Conservation (phyloP, 2,797 vertebrate species). For the Pogoniulus pusillus region DNA sequence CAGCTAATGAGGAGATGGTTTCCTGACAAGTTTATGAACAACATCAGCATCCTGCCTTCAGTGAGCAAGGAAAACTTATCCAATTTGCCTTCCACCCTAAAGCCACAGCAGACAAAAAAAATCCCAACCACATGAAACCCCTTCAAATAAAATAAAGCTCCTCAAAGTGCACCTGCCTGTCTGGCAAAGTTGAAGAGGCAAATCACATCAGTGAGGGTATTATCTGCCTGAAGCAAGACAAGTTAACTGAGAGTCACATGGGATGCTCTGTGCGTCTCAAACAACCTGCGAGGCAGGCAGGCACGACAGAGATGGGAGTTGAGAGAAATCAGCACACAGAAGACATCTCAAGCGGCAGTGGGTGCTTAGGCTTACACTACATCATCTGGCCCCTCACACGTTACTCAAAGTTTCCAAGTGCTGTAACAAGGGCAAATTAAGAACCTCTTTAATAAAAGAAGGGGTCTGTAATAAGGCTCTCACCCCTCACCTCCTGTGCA, state of each 20-base stretch:
- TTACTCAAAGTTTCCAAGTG: background rate
- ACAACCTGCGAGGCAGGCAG: background rate
- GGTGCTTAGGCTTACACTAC: background rate
- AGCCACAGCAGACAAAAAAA: background rate
- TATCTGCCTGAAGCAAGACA: background rate
- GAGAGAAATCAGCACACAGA: background rate
- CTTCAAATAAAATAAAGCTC: conserved; percentile 13
- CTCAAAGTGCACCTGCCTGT: background rate
- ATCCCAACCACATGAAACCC: background rate
- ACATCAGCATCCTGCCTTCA: background rate
- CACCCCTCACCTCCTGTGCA: background rate
- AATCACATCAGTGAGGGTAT: background rate
- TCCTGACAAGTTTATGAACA: background rate
- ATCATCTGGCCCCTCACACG: background rate
- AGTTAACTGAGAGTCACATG: background rate
- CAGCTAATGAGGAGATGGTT: background rate
- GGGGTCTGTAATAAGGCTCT: background rate
- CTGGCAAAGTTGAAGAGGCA: background rate
- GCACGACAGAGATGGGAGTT: background rate
- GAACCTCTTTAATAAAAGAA: background rate
- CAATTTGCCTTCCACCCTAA: background rate
- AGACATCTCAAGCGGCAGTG: background rate
- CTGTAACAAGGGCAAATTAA: background rate
- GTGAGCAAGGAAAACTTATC: background rate
- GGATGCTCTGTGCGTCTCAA: background rate